Conservation (phyloP, 2,888 invertebrate genomes). For the Cyrtodaria siliqua region DNA sequence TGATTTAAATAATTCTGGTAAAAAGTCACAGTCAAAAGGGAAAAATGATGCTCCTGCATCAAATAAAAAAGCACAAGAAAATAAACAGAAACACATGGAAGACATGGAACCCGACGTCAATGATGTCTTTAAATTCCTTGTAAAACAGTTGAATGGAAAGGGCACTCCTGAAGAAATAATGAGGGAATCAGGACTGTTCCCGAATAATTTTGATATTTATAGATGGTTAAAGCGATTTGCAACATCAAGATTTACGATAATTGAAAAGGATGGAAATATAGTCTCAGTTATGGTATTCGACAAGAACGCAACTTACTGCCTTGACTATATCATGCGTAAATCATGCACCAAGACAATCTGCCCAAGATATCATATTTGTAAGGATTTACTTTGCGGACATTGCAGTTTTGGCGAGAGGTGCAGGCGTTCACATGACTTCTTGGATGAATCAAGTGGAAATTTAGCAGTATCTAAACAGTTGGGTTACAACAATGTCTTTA, state of each 20-base stretch:
- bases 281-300: slow-evolving; percentile 14
- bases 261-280: slow-evolving; percentile 21
- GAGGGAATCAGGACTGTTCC: slow-evolving; percentile 38
- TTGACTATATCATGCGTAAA: slow-evolving; percentile 13
- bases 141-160: slow-evolving; percentile 27
- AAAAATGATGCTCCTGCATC: too few relatives aligned
- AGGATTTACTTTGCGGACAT: slow-evolving; percentile 32
- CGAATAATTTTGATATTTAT: slow-evolving; percentile 13
- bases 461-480: slow-evolving; percentile 39
- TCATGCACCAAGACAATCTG: slow-evolving; percentile 36
- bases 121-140: slow-evolving; percentile 52
- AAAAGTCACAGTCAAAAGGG: too few relatives aligned
- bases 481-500: slow-evolving; percentile 43
- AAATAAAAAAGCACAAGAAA: too few relatives aligned
- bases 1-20: too few relatives aligned
- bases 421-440: slow-evolving; percentile 48
- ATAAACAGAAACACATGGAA: too few relatives aligned
- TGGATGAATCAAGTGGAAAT: slow-evolving; percentile 38
- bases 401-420: slow-evolving; percentile 42
- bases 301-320: slow-evolving; percentile 20
- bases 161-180: slow-evolving; percentile 32
- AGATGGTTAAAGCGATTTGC: slow-evolving; percentile 39
- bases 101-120: slow-evolving; percentile 30
- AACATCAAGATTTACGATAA: slow-evolving; percentile 29
- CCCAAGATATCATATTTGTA: slow-evolving; percentile 42